Evolutionary conservation across 2,888 invertebrate genomes (phyloP).

Genomic region (Dicranocentrus wangi): DNA sequence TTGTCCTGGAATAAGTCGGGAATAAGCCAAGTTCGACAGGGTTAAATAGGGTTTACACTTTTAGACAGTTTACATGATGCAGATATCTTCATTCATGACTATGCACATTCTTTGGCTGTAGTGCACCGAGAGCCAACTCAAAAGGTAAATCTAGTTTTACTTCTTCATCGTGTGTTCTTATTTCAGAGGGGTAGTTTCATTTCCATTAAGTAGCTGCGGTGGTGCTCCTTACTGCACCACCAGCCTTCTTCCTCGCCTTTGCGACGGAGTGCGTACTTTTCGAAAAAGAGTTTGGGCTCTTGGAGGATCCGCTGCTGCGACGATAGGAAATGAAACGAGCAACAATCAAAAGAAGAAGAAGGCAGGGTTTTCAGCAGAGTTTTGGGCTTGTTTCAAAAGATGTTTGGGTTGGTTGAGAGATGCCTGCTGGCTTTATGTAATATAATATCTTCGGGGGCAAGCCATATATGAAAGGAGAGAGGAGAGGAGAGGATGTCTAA

Average conservation of each 20-base stretch:
- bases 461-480: not conserved
- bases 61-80: too few relatives aligned
- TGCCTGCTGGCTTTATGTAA: not conserved
- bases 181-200: not conserved
- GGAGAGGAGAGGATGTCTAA: not conserved
- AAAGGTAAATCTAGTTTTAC: not conserved
- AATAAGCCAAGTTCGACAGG: too few relatives aligned
- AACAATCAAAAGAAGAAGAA: not conserved
- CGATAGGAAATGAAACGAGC: conserved; percentile 35
- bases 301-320: too few relatives aligned
- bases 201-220: conserved; percentile 3
- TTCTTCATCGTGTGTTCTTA: not conserved
- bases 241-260: not conserved
- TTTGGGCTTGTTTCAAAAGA: not conserved
- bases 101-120: not conserved
- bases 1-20: too few relatives aligned
- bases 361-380: not conserved
- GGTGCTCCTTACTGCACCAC: not conserved
- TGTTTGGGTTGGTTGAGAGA: not conserved
- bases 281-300: not conserved
- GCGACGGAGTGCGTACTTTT: not conserved
- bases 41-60: too few relatives aligned
- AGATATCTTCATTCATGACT: too few relatives aligned
- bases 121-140: not conserved
- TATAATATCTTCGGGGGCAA: not conserved